Percentiles rank a stretch among this genome's conserved stretches.
Conservation (phyloP, 2,797 vertebrate species). For the Hippocampus kuda region DNA sequence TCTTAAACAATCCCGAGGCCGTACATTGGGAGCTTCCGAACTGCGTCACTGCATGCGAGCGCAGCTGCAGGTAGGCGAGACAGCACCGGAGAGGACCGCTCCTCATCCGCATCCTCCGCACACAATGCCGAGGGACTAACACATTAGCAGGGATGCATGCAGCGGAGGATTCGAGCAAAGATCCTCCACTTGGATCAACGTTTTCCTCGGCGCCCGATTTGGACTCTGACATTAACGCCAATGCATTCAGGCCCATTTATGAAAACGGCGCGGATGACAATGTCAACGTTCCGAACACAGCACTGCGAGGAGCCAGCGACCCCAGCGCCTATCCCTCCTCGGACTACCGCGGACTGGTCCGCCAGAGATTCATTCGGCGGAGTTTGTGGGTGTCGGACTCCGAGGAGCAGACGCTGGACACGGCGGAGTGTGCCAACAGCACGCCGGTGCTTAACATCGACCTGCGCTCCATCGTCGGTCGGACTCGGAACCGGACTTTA, state of each 20-base stretch:
- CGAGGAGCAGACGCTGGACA: conserved; percentile 76
- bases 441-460: conserved; percentile 66
- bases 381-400: conserved; percentile 85
- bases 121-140: conserved; percentile 50
- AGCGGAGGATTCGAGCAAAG: conserved; percentile 59
- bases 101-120: conserved; percentile 38
- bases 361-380: conserved; percentile 84
- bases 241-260: conserved; percentile 51
- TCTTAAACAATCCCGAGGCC: conserved; percentile 34
- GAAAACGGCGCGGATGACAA: conserved; percentile 62
- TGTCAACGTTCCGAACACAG: conserved; percentile 58
- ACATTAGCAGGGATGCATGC: conserved; percentile 69
- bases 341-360: conserved; percentile 68
- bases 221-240: conserved; percentile 58
- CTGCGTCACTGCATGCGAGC: conserved; percentile 63
- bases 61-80: conserved; percentile 65
- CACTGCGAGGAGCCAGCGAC: conserved; percentile 65
- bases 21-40: conserved; percentile 52
- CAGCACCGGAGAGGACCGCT: conserved; percentile 51
- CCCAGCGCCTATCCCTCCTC: conserved; percentile 62
- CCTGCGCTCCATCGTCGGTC: conserved; percentile 72
- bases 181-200: conserved; percentile 59
- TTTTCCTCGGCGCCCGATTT: conserved; percentile 61
- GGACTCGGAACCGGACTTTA: conserved; percentile 50
- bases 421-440: conserved; percentile 67